Evolutionary conservation across 1,140 invertebrate species (phyloP).

Genomic region (Parasteatoda tepidariorum): DNA sequence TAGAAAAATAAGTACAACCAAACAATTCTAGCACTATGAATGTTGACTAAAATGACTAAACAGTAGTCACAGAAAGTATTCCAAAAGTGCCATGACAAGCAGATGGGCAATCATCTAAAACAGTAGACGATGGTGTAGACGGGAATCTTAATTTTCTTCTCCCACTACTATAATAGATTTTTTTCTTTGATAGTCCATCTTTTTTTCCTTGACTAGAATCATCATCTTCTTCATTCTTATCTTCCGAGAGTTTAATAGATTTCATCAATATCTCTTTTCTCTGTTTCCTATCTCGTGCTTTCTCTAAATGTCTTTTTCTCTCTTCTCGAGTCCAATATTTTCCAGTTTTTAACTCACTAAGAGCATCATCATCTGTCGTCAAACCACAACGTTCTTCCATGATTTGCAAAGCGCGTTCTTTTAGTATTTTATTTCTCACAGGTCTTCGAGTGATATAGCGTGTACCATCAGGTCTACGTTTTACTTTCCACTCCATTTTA

Average conservation of each 20-base stretch:
- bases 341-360: constrained; percentile 84
- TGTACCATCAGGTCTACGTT: constrained; percentile 80
- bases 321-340: constrained; percentile 86
- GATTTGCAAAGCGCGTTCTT: constrained; percentile 78
- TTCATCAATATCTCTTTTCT: constrained; percentile 67
- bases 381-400: constrained; percentile 78
- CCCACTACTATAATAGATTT: neutral
- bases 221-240: constrained; percentile 55
- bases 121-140: constrained; percentile 46
- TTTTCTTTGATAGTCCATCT: neutral
- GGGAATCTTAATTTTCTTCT: constrained; percentile 13
- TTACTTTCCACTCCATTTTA: constrained; percentile 84
- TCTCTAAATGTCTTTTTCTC: constrained; percentile 79
- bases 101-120: constrained; percentile 33
- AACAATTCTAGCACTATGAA: neutral
- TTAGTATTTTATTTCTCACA: constrained; percentile 77
- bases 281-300: constrained; percentile 75
- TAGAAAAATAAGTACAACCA: neutral
- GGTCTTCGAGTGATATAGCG: constrained; percentile 82
- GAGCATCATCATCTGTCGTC: constrained; percentile 85
- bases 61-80: constrained; percentile 53
- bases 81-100: constrained; percentile 41
- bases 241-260: constrained; percentile 51
- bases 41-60: neutral
- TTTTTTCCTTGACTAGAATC: constrained; percentile 48